Evolutionary conservation across 2,888 invertebrate genomes (phyloP), one percentile per base, ranked within the genome.

Genomic region (Calameuta filiformis): DNA sequence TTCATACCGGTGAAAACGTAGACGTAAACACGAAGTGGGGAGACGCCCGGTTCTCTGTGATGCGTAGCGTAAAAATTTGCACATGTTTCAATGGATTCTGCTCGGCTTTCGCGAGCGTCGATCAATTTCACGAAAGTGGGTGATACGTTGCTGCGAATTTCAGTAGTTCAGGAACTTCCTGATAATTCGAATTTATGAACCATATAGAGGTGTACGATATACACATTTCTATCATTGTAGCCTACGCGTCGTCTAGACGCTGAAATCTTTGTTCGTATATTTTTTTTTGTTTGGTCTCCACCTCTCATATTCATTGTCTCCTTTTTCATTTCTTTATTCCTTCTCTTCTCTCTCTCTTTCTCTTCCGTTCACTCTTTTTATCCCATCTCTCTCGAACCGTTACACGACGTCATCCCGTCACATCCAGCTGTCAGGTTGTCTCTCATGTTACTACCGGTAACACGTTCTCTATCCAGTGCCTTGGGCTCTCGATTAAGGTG

Each of bases 371-470:
- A 73, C 73, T 79, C 77, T 74, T 75, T 75, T 74, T 76, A 77
- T 74, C 56, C 74, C 75, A 73, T 80, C 80, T 74, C 76, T 79
- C 79, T 71, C 80, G 79, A 82, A 87, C 87, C 87, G 87, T 87
- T 88, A 87, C 78, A 73, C 79, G 81, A 84, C 83, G 85, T 85
- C 85, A 85, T 85, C 83, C 82, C 85, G 83, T 87, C 85, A 83
- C 84, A 81, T 83, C 83, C 85, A 84, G 86, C 84, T 87, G 84
- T 83, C 81, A 73, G 79, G 79, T 80, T 82, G 80, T 81, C 78
- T 75, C 73, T 75, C 75, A 23, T 56, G 56, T 56, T 56, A 56
- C 56, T 56, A 74, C 68, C 77, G 73, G 76, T 56, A 37, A 33
- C 34, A n/a, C 40, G 40, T 73, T 71, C 30, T 71, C 30, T 71